phyloP scores from a whole-genome alignment of 2,797 vertebrate genomes.

The Sebastes steindachneri region DNA sequence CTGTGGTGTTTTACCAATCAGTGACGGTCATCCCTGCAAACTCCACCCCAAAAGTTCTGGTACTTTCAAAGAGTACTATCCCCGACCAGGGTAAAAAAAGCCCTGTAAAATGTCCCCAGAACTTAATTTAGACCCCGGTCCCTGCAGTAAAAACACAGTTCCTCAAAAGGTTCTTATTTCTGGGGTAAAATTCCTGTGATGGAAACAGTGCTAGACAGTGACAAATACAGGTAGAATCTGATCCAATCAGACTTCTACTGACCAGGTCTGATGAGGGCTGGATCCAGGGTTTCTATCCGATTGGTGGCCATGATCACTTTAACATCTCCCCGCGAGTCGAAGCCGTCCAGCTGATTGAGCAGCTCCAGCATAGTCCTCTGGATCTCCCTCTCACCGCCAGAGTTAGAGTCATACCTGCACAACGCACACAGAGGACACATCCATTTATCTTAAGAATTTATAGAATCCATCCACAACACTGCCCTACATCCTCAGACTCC shows the following conservation, averaged over 20 bases:
- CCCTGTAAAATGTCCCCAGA: too few species aligned
- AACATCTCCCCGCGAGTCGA: slow-evolving; percentile 95
- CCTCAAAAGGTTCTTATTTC: too few species aligned
- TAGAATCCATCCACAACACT: background rate
- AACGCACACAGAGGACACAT: background rate
- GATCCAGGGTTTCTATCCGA: slow-evolving; percentile 96
- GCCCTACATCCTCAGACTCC: background rate
- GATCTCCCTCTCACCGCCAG: slow-evolving; percentile 96
- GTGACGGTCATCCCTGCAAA: too few species aligned
- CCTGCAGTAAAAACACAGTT: too few species aligned
- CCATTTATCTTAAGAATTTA: background rate
- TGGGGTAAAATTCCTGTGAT: accelerated
- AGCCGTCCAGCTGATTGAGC: slow-evolving; percentile 96
- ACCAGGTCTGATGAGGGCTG: slow-evolving; percentile 97
- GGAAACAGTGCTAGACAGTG: background rate
- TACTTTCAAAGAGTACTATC: too few species aligned
- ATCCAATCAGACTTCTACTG: background rate
- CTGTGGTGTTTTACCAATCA: too few species aligned
- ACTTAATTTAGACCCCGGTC: too few species aligned
- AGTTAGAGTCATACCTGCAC: slow-evolving; percentile 95
- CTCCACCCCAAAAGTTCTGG: too few species aligned
- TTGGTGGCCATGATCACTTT: slow-evolving; percentile 99
- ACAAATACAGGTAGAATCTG: background rate
- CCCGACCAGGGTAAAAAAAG: too few species aligned
- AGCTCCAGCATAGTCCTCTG: slow-evolving; percentile 98